Evolutionary conservation across 2,113 vertebrate genomes (phyloP).

Genomic region (Alouatta palliata): DNA sequence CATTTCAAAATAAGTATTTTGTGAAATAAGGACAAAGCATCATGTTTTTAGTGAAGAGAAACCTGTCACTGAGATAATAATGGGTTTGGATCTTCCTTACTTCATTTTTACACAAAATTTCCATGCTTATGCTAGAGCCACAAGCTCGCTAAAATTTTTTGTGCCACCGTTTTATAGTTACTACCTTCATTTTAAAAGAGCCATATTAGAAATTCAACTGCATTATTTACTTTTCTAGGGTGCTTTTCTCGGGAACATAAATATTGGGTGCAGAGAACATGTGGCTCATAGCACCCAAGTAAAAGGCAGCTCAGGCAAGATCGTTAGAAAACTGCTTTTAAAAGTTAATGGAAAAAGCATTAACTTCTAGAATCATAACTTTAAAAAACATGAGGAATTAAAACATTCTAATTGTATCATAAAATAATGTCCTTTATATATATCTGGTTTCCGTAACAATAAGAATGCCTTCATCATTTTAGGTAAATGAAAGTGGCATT

Average conservation of each 20-base stretch:
- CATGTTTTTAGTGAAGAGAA: background rate
- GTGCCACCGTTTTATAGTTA: background rate
- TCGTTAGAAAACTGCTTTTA: background rate
- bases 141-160: background rate
- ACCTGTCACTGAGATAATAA: background rate
- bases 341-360: background rate
- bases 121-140: background rate
- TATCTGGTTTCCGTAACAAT: background rate
- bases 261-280: background rate
- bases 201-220: background rate
- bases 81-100: background rate
- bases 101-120: background rate
- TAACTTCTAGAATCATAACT: background rate
- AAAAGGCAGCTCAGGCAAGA: background rate
- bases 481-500: background rate
- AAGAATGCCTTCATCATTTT: background rate
- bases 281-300: background rate
- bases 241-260: background rate
- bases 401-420: background rate
- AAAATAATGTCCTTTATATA: background rate
- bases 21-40: background rate
- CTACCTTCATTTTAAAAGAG: background rate
- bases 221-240: background rate
- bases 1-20: background rate
- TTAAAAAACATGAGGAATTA: constrained; percentile 25